Percentiles rank a stretch among this genome's conserved stretches.
Conservation (phyloP, 2,888 invertebrate species). For the Alsophila aescularia region DNA sequence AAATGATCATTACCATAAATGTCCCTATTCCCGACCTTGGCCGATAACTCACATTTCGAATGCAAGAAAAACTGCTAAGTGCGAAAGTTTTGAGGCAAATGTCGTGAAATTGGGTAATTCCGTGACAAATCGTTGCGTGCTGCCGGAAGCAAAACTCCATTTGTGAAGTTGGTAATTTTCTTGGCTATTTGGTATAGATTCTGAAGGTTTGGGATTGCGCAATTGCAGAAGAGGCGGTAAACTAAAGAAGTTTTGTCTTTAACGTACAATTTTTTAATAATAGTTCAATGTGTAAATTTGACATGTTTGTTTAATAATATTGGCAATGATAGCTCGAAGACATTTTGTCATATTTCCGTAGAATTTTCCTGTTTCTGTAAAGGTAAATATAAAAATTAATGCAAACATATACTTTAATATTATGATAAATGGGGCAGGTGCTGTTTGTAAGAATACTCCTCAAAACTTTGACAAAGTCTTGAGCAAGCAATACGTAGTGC, state of each 20-base stretch:
- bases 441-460: too few relatives aligned
- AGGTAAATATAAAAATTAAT: too few relatives aligned
- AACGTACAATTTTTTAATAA: not conserved
- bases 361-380: too few relatives aligned
- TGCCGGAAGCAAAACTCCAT: constrained; percentile 32
- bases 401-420: too few relatives aligned
- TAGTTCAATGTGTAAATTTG: too few relatives aligned
- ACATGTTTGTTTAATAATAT: too few relatives aligned
- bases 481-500: too few relatives aligned
- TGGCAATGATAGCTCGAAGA: too few relatives aligned
- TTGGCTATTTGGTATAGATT: constrained; percentile 9
- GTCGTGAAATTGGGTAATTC: constrained; percentile 31
- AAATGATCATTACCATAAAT: constrained; percentile 17
- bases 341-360: too few relatives aligned
- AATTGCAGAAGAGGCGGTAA: constrained; percentile 5
- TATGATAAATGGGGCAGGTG: too few relatives aligned
- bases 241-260: not conserved
- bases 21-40: constrained; percentile 19
- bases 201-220: constrained; percentile 4
- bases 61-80: constrained; percentile 29
- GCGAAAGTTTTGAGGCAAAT: constrained; percentile 31
- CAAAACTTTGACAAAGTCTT: too few relatives aligned
- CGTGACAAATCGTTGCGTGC: constrained; percentile 35
- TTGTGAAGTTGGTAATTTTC: constrained; percentile 32
- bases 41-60: constrained; percentile 17